These are phyloP conservation scores for Lepidurus packardi DNA, from an alignment of 1,140 invertebrate genomes.

Conservation along the genomic window DNA sequence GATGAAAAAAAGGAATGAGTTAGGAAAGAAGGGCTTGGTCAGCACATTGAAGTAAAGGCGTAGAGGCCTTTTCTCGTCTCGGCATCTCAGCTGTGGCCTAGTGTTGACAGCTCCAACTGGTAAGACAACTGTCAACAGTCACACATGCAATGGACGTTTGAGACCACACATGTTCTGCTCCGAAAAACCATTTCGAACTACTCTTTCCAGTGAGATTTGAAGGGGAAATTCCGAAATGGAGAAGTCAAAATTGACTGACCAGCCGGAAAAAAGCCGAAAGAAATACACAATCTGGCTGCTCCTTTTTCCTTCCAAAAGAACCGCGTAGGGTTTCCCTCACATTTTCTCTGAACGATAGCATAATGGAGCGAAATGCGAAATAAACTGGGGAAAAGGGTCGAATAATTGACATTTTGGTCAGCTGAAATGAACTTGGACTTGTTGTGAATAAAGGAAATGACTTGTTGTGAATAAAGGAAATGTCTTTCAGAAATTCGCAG, in stretches of 20 bases:
- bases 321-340: too few species aligned
- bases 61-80: neutral
- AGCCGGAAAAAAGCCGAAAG: neutral
- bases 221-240: neutral
- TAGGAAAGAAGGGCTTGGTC: neutral
- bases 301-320: too few species aligned
- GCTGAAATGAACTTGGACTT: too few species aligned
- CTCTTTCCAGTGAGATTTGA: neutral
- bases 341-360: too few species aligned
- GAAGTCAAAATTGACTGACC: neutral
- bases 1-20: neutral
- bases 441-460: too few species aligned
- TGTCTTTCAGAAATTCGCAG: too few species aligned
- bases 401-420: too few species aligned
- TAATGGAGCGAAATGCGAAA: too few species aligned
- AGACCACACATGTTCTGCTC: neutral
- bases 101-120: conserved; percentile 18
- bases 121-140: conserved; percentile 21
- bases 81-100: neutral
- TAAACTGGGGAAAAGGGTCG: too few species aligned
- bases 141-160: conserved; percentile 9
- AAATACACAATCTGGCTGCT: neutral
- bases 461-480: too few species aligned
- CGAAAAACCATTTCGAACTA: neutral
- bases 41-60: conserved; percentile 2